phyloP scores from a whole-genome alignment of 2,888 invertebrate species.

The Macrophya alboannulata region DNA sequence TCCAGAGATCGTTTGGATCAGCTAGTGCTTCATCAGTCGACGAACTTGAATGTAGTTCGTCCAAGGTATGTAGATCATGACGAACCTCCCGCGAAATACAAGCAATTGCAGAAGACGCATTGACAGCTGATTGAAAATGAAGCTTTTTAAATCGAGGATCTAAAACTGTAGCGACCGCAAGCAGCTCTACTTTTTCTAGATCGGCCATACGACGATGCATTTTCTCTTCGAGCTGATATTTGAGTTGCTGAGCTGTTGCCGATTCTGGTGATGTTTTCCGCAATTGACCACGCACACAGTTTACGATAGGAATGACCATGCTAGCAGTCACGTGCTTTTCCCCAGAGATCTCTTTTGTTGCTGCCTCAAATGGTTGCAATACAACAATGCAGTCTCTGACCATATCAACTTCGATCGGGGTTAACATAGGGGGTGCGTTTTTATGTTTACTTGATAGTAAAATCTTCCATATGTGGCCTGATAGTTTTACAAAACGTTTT shows the following conservation, averaged over 20 bases:
- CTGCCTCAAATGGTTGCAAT: slow-evolving; percentile 40
- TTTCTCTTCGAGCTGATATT: neutral
- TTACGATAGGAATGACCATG: slow-evolving; percentile 31
- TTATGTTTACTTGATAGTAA: slow-evolving; percentile 41
- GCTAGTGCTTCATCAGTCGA: neutral
- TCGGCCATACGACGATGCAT: slow-evolving; percentile 30
- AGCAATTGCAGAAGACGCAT: neutral
- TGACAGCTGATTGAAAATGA: neutral
- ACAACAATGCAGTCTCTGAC: slow-evolving; percentile 44
- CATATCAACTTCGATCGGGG: slow-evolving; percentile 44
- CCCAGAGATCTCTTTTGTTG: slow-evolving; percentile 41
- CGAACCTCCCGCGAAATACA: neutral
- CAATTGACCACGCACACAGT: slow-evolving; percentile 14
- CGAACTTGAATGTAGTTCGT: slow-evolving; percentile 8
- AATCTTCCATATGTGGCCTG: slow-evolving; percentile 26
- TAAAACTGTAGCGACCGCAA: slow-evolving; percentile 9
- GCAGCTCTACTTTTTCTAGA: slow-evolving; percentile 23
- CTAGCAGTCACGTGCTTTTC: slow-evolving; percentile 28
- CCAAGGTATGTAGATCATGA: neutral
- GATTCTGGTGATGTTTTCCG: slow-evolving; percentile 9
- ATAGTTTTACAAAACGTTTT: slow-evolving; percentile 36
- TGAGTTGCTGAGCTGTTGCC: neutral
- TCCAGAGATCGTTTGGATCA: slow-evolving; percentile 3
- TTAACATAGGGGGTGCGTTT: slow-evolving; percentile 38
- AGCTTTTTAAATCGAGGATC: slow-evolving; percentile 34